Conservation (phyloP, 2,888 invertebrate species). For the Hyalella azteca region DNA sequence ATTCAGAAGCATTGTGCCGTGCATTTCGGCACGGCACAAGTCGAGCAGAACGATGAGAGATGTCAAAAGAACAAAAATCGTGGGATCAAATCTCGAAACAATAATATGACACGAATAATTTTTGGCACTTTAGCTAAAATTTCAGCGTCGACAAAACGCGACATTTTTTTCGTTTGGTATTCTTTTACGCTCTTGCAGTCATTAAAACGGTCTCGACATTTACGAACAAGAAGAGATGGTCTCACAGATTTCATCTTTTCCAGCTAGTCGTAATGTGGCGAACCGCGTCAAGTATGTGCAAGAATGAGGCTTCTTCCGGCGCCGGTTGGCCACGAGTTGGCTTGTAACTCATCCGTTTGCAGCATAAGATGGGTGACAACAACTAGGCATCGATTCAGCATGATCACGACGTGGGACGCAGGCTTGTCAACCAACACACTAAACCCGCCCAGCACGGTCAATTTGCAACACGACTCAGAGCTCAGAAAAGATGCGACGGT, state of each 20-base stretch:
- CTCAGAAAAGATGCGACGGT: not conserved
- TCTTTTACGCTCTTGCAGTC: not conserved
- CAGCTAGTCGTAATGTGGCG: not conserved
- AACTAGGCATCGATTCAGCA: not conserved
- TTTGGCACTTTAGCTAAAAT: too few species aligned
- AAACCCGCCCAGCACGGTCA: not conserved
- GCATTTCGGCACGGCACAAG: too few species aligned
- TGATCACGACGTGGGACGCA: slow-evolving; percentile 23
- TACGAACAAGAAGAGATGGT: slow-evolving; percentile 1
- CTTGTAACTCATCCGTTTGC: not conserved
- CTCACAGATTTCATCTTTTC: not conserved
- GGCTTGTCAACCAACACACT: slow-evolving; percentile 12
- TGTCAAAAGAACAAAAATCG: too few species aligned
- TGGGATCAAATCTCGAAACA: too few species aligned
- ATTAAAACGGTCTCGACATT: slow-evolving; percentile 27
- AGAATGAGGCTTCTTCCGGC: not conserved
- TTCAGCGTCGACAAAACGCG: too few species aligned
- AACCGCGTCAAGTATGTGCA: slow-evolving; percentile 33
- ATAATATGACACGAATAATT: too few species aligned
- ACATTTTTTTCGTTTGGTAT: too few species aligned
- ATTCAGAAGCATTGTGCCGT: too few species aligned
- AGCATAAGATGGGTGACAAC: too few species aligned
- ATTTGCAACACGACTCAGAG: slow-evolving; percentile 16
- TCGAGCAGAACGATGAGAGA: too few species aligned
- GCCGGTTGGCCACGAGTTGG: not conserved